Evolutionary conservation across 2,888 invertebrate genomes (phyloP), one percentile per base, ranked within the genome.

Genomic region (Patella ulyssiponensis): DNA sequence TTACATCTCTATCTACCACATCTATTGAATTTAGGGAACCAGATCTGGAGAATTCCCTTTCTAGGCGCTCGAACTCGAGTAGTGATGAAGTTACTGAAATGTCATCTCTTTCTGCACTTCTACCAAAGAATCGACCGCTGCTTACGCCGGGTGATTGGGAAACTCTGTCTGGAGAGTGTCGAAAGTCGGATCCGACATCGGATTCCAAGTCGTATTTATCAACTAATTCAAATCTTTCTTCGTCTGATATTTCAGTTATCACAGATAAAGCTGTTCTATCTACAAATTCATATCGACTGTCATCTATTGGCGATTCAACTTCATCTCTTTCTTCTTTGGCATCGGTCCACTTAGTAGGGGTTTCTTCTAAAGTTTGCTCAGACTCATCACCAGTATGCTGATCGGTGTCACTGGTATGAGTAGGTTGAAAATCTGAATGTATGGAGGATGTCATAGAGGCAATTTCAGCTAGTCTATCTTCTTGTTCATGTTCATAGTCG

Each of bases 41-140:
- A 17, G 86, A 86, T 20, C 86, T 85, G 70, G 81, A 83, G 15
- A 98, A 94, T 1, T 96, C 96, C 85, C 94, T 94, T 92, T 98
- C 98, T 17, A 98, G 92, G 82, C 95, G 95, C 93, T 98, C 98
- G 93, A 98, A 98, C 91, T 98, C 98, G 92, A 97, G 97, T 79
- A 98, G 82, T 12, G 91, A 93, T 9, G 98, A 98, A 83, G 95
- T 96, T 91, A 98, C 95, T 0, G 98, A 98, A 69, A 97, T 94
- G 90, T 97, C 97, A 90, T 98, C 98, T 89, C 96, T 96, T 85
- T 98, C 97, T n/a, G 95, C 94, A 84, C 94, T 94, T 87, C 94
- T 94, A 4, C 95, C 94, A 87, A 96, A 95, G 91, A 95, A 96
- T 88, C 95, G 95, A 88, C 85, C 87, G 95, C 73, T 96, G 92